phyloP scores from a whole-genome alignment of 2,113 vertebrate species.

The Peromyscus maniculatus region DNA sequence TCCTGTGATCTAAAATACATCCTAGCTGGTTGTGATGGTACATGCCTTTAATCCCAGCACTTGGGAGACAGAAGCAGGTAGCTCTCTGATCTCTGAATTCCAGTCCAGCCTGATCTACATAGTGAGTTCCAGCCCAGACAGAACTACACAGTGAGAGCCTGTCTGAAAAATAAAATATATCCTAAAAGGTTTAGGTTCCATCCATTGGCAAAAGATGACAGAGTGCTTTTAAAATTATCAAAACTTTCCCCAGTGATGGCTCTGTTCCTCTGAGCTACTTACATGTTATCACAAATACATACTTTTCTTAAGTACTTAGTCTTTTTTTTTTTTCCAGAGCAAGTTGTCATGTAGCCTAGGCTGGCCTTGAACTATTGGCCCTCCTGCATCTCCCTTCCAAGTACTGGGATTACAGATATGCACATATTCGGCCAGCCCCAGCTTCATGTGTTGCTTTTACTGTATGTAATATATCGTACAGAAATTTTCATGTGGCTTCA shows the following conservation, averaged over 20 bases:
- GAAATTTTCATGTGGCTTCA: constrained; percentile 52
- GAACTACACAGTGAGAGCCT: not conserved
- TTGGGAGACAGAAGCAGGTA: not conserved
- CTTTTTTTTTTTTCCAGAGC: not conserved
- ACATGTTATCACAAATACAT: constrained; percentile 1
- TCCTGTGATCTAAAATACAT: constrained; percentile 43
- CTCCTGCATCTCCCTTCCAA: not conserved
- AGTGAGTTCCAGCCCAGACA: not conserved
- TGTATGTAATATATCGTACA: not conserved
- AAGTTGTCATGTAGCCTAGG: not conserved
- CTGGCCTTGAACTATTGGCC: not conserved
- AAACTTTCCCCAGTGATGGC: not conserved
- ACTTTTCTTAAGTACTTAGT: not conserved
- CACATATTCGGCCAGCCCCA: too few relatives aligned
- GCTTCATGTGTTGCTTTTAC: constrained; percentile 52
- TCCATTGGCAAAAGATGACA: not conserved
- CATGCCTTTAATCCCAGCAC: not conserved
- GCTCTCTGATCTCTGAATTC: not conserved
- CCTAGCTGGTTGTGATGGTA: not conserved
- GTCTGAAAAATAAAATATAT: not conserved
- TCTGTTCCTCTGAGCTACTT: constrained; percentile 2
- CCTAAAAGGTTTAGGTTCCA: not conserved
- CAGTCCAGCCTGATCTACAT: not conserved
- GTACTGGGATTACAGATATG: not conserved
- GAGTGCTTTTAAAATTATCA: not conserved